These are phyloP conservation scores for Thrips palmi DNA, from an alignment of 1,140 invertebrate species.

Conservation along the genomic window DNA sequence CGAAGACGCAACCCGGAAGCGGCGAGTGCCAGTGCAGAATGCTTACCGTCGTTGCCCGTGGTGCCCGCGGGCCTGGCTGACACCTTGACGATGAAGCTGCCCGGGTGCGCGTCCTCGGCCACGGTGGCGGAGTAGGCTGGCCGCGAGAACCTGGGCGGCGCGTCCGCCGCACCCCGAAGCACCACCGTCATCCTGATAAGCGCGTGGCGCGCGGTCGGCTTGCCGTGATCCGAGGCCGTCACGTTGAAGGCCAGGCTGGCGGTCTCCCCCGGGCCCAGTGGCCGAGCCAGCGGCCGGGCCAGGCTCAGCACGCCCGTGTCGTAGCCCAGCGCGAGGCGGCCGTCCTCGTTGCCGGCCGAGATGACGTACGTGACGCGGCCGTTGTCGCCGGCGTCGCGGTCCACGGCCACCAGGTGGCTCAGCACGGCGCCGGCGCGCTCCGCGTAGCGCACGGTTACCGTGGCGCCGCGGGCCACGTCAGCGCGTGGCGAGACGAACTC, in stretches of 20 bases:
- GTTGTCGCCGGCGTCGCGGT: constrained; percentile 69
- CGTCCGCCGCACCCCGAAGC: constrained; percentile 51
- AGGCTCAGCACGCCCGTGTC: constrained; percentile 56
- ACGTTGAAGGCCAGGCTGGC: constrained; percentile 42
- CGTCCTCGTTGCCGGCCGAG: constrained; percentile 61
- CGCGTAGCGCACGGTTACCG: constrained; percentile 27
- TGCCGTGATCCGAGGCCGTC: constrained; percentile 65
- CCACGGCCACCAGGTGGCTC: constrained; percentile 63
- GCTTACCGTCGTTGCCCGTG: no score
- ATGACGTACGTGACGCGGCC: constrained; percentile 71
- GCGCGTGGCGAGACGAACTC: constrained; percentile 48
- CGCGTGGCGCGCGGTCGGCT: constrained; percentile 40
- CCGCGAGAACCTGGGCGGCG: constrained; percentile 63
- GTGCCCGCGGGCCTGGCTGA: constrained; percentile 57
- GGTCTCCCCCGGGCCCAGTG: constrained; percentile 19
- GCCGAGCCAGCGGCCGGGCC: constrained; percentile 37
- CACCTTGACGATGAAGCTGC: constrained; percentile 59
- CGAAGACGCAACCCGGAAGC: not conserved
- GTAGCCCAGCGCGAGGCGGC: constrained; percentile 58
- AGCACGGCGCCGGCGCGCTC: constrained; percentile 38
- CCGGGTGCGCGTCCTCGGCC: constrained; percentile 56
- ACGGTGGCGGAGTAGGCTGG: constrained; percentile 55
- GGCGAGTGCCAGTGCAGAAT: no score
- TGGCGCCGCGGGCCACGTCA: no score
- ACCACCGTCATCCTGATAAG: constrained; percentile 42